These are phyloP conservation scores for Helicoverpa assulta DNA, from an alignment of 2,888 invertebrate species.

Conservation along the genomic window DNA sequence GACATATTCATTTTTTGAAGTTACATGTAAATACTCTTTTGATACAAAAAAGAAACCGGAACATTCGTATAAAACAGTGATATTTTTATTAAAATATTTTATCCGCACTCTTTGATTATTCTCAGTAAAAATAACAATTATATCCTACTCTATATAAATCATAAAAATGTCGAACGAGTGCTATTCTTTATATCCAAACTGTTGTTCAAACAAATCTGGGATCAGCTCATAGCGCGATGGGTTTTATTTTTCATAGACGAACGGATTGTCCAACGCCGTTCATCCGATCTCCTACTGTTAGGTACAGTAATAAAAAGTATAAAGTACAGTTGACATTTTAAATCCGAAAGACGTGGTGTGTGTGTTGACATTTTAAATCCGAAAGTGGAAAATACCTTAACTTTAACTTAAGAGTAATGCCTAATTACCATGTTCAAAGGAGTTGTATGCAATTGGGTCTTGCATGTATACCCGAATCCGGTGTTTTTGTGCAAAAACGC, in stretches of 20 bases:
- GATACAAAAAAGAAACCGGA: no score
- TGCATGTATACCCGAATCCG: no score
- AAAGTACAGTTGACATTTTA: background rate
- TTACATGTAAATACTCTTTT: no score
- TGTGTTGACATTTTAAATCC: no score
- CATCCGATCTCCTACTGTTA: background rate
- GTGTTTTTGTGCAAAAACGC: no score
- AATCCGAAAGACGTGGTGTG: background rate
- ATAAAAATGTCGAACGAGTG: background rate
- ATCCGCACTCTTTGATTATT: background rate
- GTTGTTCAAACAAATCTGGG: background rate
- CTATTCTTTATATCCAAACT: background rate
- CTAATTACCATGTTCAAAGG: no score
- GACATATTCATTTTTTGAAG: no score
- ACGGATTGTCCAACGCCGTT: background rate
- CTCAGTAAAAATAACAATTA: background rate
- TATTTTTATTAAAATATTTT: background rate
- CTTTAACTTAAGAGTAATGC: no score
- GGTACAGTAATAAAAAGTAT: background rate
- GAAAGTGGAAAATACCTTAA: no score
- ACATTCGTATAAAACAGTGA: background rate
- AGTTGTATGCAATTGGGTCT: no score
- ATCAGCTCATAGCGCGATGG: background rate
- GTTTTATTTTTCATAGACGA: slow-evolving; percentile 5
- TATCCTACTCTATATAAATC: background rate